Conservation (phyloP, 2,797 vertebrate species). For the Rhinogobio ventralis region DNA sequence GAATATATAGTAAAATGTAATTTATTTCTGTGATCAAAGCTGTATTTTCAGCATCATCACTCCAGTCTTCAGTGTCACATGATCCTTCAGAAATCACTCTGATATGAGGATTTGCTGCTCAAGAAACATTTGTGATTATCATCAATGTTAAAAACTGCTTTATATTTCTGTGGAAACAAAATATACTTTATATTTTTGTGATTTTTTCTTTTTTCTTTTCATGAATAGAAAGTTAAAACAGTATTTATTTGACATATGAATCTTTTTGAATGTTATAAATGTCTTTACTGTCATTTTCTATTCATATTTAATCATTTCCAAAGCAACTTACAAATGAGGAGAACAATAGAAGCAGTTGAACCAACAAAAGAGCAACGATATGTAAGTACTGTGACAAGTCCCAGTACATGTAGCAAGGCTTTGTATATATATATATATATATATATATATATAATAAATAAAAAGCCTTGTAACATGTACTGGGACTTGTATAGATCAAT, state of each 20-base stretch:
- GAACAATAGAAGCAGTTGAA: neutral
- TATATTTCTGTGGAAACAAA: neutral
- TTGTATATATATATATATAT: too few species aligned
- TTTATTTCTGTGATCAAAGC: neutral
- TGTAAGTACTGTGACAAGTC: neutral
- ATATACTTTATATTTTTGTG: too few species aligned
- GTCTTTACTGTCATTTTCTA: neutral
- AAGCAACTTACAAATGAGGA: neutral
- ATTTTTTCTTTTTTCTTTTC: neutral
- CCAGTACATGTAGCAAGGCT: neutral
- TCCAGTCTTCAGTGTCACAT: neutral
- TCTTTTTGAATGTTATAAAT: neutral
- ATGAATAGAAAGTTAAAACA: neutral
- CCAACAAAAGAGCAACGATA: neutral
- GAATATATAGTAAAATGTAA: neutral
- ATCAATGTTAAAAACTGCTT: neutral
- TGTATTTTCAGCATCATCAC: too few species aligned
- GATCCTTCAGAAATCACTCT: neutral
- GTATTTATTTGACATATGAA: neutral
- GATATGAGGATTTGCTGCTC: neutral
- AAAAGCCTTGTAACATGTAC: too few species aligned
- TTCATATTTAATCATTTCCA: neutral
- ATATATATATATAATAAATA: too few species aligned
- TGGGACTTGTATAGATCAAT: too few species aligned
- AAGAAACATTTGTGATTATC: neutral